Percentiles rank a stretch among this genome's conserved stretches.
Conservation (phyloP, 2,113 vertebrate genomes). For the Trochalopteron elliotii region DNA sequence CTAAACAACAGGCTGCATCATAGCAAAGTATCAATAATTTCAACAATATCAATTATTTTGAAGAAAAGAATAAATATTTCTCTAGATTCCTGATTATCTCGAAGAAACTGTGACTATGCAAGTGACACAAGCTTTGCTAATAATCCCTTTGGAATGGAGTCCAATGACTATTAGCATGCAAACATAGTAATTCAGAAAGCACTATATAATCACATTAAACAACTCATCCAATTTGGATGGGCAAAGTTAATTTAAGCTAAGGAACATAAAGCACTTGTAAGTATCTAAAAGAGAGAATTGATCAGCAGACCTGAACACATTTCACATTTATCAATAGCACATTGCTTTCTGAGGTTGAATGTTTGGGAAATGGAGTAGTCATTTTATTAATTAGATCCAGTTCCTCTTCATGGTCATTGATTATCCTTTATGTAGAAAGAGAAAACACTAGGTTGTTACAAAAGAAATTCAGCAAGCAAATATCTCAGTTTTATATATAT, state of each 20-base stretch:
- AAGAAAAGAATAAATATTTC: background rate
- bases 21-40: background rate
- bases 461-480: background rate
- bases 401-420: constrained; percentile 23
- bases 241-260: constrained; percentile 59
- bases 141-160: background rate
- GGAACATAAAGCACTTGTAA: constrained; percentile 46
- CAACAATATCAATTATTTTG: background rate
- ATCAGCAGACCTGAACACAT: constrained; percentile 20
- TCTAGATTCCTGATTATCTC: background rate
- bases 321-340: constrained; percentile 48
- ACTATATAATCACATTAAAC: constrained; percentile 26
- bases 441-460: background rate
- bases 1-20: background rate
- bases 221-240: constrained; percentile 27
- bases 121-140: background rate
- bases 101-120: background rate
- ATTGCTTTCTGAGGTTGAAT: constrained; percentile 7
- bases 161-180: constrained; percentile 11
- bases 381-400: constrained; percentile 26
- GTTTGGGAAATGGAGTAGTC: background rate
- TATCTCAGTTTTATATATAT: constrained; percentile 1
- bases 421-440: constrained; percentile 25
- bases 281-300: constrained; percentile 27
- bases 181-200: constrained; percentile 6